Evolutionary conservation across 2,888 invertebrate genomes (phyloP), one percentile per base, ranked within the genome.

Genomic region (Boloria selene): DNA sequence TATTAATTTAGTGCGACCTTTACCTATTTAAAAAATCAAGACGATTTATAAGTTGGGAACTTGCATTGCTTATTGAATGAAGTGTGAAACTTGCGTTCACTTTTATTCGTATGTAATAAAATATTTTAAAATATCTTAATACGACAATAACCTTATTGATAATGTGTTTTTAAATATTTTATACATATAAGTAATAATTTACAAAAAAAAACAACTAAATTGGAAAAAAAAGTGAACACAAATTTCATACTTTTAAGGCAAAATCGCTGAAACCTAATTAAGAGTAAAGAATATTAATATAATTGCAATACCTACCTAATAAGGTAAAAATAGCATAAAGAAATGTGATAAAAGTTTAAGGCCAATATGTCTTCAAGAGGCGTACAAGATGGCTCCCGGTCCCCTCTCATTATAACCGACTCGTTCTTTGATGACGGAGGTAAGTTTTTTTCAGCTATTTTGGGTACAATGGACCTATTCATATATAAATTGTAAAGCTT

Each of bases 401-500:
- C 92, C 0, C 91, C 92, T 0, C 77, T 82, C 65, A 88, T 90
- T 70, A 75, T 91, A 58, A 84, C 86, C 0, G 92, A 92, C 70
- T 91, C 87, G 0, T 93, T 92, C 78, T 92, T 90, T 73, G 92
- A 93, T 70, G 91, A 92, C 72, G 82, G 74, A 67, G 83, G 91
- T 90, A 80, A 89, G 90, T 73, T 50, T 44, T 26, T 47, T 7
- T 16, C 55, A 56, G 50, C 45, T 61, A 44, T 18, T 44, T 55
- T 38, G 14, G 17, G 14, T 6, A 17, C 44, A 7, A 38, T 38
- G n/a, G n/a, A n/a, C n/a, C 6, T 31, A 38, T 10, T 38, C 31
- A 38, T 38, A 10, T 38, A 10, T 38, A 10, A 38, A 38, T 38
- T 38, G 31, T 38, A 38, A 38, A 10, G 10, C 31, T 38, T 38